phyloP scores from a whole-genome alignment of 1,140 invertebrate genomes.

The Melanaphis sacchari region DNA sequence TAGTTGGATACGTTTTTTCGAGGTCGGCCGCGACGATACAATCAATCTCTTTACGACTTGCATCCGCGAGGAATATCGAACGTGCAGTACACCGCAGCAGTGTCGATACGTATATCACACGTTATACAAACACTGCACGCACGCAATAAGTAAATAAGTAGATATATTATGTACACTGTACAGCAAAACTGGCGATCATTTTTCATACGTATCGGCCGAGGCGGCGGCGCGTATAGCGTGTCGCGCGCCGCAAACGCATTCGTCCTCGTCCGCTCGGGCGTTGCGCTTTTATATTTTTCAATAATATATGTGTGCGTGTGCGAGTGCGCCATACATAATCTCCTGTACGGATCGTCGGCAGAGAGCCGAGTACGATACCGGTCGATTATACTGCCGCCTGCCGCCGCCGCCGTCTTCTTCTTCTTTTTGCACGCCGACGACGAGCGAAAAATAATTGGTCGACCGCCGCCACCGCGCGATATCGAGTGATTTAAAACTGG shows the following conservation, averaged over 20 bases:
- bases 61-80: background rate
- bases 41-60: background rate
- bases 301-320: background rate
- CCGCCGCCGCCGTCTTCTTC: background rate
- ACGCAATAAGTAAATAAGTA: background rate
- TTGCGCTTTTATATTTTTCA: constrained; percentile 14
- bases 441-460: constrained; percentile 11
- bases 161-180: background rate
- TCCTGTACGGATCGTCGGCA: background rate
- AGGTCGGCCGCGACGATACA: background rate
- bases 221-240: background rate
- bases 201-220: background rate
- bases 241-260: background rate
- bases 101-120: constrained; percentile 1
- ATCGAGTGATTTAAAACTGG: constrained; percentile 1
- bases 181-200: background rate
- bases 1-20: background rate
- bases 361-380: background rate
- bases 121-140: background rate
- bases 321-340: background rate
- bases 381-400: background rate
- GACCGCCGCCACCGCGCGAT: constrained; percentile 1
- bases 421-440: background rate
- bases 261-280: background rate
- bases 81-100: background rate